phyloP scores from a whole-genome alignment of 2,797 vertebrate genomes.

The Aratinga solstitialis region DNA sequence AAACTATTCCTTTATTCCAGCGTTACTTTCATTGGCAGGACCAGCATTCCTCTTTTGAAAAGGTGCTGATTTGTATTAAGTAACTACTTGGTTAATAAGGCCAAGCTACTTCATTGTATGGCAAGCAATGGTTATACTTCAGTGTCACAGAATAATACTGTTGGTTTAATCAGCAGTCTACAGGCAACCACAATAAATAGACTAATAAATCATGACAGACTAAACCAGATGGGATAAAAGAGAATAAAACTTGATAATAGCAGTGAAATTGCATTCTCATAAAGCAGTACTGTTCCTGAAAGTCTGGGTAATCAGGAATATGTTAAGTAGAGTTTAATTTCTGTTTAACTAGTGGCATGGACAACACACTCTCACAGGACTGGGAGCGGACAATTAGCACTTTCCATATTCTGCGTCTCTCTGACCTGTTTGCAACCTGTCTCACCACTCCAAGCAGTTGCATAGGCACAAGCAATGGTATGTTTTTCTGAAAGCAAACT shows the following conservation, averaged over 20 bases:
- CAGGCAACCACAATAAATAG: background rate
- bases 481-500: background rate
- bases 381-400: background rate
- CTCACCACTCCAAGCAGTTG: background rate
- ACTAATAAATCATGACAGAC: background rate
- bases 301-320: background rate
- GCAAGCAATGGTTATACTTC: background rate
- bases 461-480: background rate
- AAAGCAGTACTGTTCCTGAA: background rate
- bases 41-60: background rate
- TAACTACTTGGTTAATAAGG: background rate
- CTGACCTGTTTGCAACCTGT: background rate
- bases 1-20: background rate
- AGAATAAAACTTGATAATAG: background rate
- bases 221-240: conserved; percentile 1
- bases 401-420: background rate
- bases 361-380: background rate
- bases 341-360: background rate
- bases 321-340: background rate
- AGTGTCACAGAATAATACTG: background rate
- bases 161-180: background rate
- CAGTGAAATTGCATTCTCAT: background rate
- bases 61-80: background rate
- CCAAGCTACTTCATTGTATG: background rate
- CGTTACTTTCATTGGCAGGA: background rate